A percentile compares a stretch with the other conserved stretches of the same genome.
These are phyloP conservation scores for Agapostemon virescens DNA, from an alignment of 2,888 invertebrate species.

Conservation along the genomic window DNA sequence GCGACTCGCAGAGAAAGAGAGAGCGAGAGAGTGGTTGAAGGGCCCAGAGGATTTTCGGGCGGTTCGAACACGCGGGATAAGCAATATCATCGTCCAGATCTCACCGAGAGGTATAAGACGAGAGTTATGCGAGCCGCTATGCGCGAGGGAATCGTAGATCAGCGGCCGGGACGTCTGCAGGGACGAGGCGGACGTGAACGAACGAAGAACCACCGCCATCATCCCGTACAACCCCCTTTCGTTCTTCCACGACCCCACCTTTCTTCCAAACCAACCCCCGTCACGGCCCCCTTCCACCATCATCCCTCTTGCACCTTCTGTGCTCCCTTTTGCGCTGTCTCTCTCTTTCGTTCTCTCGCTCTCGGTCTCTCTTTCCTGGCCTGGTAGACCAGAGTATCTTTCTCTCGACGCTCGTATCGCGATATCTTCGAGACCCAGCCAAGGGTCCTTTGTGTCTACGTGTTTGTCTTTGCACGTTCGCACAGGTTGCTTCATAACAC, in stretches of 20 bases:
- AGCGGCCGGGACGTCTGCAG: slow-evolving; percentile 79
- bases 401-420: slow-evolving; percentile 72
- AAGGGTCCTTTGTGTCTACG: slow-evolving; percentile 56
- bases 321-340: slow-evolving; percentile 61
- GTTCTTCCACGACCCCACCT: slow-evolving; percentile 60
- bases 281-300: slow-evolving; percentile 22
- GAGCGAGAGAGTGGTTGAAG: slow-evolving; percentile 27
- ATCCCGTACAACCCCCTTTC: slow-evolving; percentile 62
- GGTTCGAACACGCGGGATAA: slow-evolving; percentile 65
- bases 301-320: not conserved
- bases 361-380: slow-evolving; percentile 39
- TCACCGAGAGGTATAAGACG: slow-evolving; percentile 70
- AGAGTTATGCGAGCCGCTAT: slow-evolving; percentile 79
- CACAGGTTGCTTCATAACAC: slow-evolving; percentile 1
- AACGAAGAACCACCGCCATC: slow-evolving; percentile 64
- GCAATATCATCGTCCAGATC: slow-evolving; percentile 71
- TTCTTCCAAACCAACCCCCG: slow-evolving; percentile 64
- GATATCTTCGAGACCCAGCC: slow-evolving; percentile 74
- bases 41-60: slow-evolving; percentile 44
- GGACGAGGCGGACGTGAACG: slow-evolving; percentile 73
- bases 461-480: slow-evolving; percentile 39
- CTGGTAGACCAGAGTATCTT: slow-evolving; percentile 12
- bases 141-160: slow-evolving; percentile 80
- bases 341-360: slow-evolving; percentile 4
- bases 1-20: too few species aligned